These are phyloP conservation scores for Synergus itoensis DNA, from an alignment of 2,888 invertebrate genomes.

Conservation along the genomic window DNA sequence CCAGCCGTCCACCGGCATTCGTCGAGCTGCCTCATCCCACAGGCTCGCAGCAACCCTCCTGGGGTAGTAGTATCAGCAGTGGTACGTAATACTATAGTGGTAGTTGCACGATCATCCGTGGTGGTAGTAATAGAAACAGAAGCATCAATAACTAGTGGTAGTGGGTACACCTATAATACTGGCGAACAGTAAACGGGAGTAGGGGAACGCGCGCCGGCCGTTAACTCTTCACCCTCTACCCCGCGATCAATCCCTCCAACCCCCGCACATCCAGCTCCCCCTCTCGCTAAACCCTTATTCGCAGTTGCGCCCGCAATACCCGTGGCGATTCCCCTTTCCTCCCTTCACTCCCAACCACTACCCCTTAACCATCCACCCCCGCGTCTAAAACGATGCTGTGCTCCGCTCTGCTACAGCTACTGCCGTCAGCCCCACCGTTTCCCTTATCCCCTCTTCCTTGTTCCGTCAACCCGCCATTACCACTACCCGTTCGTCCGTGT, in stretches of 20 bases:
- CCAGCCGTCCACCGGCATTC: slow-evolving; percentile 58
- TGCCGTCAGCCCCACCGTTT: slow-evolving; percentile 51
- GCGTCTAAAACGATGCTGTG: slow-evolving; percentile 46
- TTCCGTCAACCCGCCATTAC: slow-evolving; percentile 56
- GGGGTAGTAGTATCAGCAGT: slow-evolving; percentile 3
- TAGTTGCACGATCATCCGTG: slow-evolving; percentile 28
- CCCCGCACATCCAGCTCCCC: slow-evolving; percentile 47
- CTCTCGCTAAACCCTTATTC: slow-evolving; percentile 56
- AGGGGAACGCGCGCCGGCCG: slow-evolving; percentile 52
- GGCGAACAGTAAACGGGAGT: slow-evolving; percentile 55
- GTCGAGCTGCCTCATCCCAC: slow-evolving; percentile 50
- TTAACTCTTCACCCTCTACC: slow-evolving; percentile 51
- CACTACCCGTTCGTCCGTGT: slow-evolving; percentile 58
- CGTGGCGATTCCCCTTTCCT: slow-evolving; percentile 54
- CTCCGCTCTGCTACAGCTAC: slow-evolving; percentile 51
- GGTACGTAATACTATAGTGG: neutral
- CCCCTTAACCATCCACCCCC: slow-evolving; percentile 42
- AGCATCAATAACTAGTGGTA: slow-evolving; percentile 48
- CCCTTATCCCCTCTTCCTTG: slow-evolving; percentile 45
- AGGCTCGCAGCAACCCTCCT: slow-evolving; percentile 35
- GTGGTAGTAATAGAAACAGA: slow-evolving; percentile 41
- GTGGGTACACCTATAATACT: slow-evolving; percentile 54
- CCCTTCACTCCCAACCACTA: slow-evolving; percentile 47
- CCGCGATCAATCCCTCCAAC: slow-evolving; percentile 42
- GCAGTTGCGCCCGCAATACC: slow-evolving; percentile 58